Base-by-base conservation (phyloP, 2,113 vertebrate species). In the Cephalopholis sonnerati region DNA sequence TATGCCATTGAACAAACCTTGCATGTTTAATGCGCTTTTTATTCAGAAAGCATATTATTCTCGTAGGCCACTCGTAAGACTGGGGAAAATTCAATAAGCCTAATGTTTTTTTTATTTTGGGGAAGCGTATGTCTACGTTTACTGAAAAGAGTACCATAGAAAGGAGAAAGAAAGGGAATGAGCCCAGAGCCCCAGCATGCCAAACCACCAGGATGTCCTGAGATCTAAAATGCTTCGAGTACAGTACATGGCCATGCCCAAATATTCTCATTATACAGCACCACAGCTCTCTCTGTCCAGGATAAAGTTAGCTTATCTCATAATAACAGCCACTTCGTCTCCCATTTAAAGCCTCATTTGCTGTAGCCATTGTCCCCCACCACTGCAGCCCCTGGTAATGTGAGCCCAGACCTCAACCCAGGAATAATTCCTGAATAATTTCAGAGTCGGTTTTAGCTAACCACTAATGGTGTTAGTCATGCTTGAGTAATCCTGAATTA, bases 401-500 rank as follows among this genome's bases (percentile, higher is more conserved):
- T 79, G 84, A 91, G 71, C 55, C 77, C 71, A 81, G 80, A 79
- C 74, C 57, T 78, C 72, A 73, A 74, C 81, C 53, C 76, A 78
- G 65, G 84, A 93, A 94, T 93, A 91, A 93, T 92, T 93, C 74
- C 73, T 82, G 67, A 89, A 93, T 93, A 81, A 92, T 93, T 91
- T 92, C 84, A 80, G 88, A 78, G 74, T 91, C 63, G 12, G 70
- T 86, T 93, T 91, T 92, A 71, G 75, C 87, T 68, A 84, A 85
- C 80, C 68, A 51, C 87, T 92, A 91, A 94, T 91, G 82, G 78
- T 76, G 84, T 95, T 92, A 90, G 92, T 89, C 89, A 92, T 68
- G 88, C 90, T 87, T 66, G 90, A 91, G 84, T 94, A 92, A 93
- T 87, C 72, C 86, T 89, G 90, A 94, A 94, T 94, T 92, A 93